These are phyloP conservation scores for Hydrotaea cyrtoneurina DNA, from an alignment of 2,888 invertebrate species.

Conservation along the genomic window DNA sequence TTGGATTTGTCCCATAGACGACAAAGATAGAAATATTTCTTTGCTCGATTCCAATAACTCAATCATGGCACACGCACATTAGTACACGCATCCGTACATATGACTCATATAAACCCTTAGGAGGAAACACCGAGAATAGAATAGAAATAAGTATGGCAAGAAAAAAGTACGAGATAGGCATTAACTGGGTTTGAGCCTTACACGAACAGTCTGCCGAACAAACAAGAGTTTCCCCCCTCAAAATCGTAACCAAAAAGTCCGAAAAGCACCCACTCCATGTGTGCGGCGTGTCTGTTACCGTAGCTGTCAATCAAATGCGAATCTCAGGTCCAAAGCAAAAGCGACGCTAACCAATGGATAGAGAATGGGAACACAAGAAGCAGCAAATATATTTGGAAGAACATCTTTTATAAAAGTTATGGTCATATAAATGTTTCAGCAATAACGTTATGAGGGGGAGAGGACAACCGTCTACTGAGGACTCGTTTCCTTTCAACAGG, in stretches of 20 bases:
- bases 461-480: background rate
- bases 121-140: conserved; percentile 39
- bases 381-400: conserved; percentile 13
- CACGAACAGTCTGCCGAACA: conserved; percentile 33
- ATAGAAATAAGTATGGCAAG: conserved; percentile 8
- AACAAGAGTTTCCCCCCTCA: background rate
- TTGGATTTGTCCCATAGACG: background rate
- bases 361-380: background rate
- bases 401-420: conserved; percentile 53
- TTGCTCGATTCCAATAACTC: background rate
- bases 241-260: conserved; percentile 15
- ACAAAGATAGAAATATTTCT: background rate
- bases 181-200: conserved; percentile 45
- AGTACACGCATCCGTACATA: background rate
- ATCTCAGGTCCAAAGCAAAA: conserved; percentile 52
- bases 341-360: conserved; percentile 26
- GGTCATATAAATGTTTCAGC: conserved; percentile 36
- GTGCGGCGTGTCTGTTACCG: conserved; percentile 52
- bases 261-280: background rate
- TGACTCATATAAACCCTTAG: conserved; percentile 38
- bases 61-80: conserved; percentile 19
- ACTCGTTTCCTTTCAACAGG: background rate
- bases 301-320: conserved; percentile 64
- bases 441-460: conserved; percentile 37
- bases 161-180: conserved; percentile 39